These are phyloP conservation scores for Serrognathus titanus DNA, from an alignment of 2,888 invertebrate genomes.

Conservation along the genomic window DNA sequence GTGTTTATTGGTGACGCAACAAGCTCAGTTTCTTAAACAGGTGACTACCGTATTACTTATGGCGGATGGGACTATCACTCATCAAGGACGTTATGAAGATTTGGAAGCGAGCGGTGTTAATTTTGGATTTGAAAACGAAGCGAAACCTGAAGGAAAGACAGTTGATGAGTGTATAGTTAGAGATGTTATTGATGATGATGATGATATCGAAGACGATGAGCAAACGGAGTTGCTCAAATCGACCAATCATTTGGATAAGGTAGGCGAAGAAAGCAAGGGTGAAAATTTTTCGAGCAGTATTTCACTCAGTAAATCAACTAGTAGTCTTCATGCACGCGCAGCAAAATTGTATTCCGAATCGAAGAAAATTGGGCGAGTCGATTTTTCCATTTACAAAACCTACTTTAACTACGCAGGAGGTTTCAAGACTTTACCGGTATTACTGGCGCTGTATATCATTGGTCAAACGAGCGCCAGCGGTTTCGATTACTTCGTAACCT, in stretches of 20 bases:
- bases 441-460: conserved; percentile 24
- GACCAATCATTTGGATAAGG: background rate
- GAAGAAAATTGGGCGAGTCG: conserved; percentile 30
- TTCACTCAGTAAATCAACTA: background rate
- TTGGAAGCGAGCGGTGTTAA: conserved; percentile 10
- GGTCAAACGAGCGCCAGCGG: conserved; percentile 27
- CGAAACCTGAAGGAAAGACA: conserved; percentile 38
- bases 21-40: conserved; percentile 56
- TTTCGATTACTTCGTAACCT: conserved; percentile 29
- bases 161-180: conserved; percentile 23
- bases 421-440: conserved; percentile 21
- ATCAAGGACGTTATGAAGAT: conserved; percentile 14
- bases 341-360: conserved; percentile 28
- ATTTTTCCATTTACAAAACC: conserved; percentile 26
- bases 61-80: conserved; percentile 50
- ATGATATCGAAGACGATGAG: conserved; percentile 13
- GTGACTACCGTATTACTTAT: conserved; percentile 54
- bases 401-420: conserved; percentile 34
- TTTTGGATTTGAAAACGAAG: conserved; percentile 15
- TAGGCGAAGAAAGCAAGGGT: background rate
- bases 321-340: conserved; percentile 6
- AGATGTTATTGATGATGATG: conserved; percentile 6
- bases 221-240: conserved; percentile 2
- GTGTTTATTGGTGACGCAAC: conserved; percentile 63
- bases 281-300: background rate